phyloP scores from a whole-genome alignment of 2,113 vertebrate genomes.

The Orthonyx spaldingii region DNA sequence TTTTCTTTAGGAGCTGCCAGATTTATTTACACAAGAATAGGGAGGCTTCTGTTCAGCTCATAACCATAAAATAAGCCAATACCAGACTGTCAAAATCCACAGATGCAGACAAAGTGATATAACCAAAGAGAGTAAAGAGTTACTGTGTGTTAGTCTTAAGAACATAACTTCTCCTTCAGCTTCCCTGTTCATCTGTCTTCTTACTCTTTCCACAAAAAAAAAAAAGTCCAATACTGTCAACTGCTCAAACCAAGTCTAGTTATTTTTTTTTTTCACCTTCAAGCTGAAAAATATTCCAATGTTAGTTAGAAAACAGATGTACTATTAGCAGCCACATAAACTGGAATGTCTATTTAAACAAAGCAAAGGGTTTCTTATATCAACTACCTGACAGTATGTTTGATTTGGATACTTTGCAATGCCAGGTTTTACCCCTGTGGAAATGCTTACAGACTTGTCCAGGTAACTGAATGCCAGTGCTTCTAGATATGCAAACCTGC shows the following conservation, averaged over 20 bases:
- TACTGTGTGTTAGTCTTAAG: not conserved
- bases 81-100: not conserved
- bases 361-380: not conserved
- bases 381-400: not conserved
- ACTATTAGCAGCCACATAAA: not conserved
- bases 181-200: not conserved
- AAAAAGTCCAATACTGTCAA: not conserved
- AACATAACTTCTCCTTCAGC: not conserved
- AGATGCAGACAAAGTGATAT: not conserved
- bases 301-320: not conserved
- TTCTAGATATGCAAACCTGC: not conserved
- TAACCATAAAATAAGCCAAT: not conserved
- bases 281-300: not conserved
- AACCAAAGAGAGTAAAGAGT: not conserved
- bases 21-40: not conserved
- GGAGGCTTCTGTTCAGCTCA: constrained; percentile 1
- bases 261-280: not conserved
- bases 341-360: not conserved
- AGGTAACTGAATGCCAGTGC: not conserved
- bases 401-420: not conserved
- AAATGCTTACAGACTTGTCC: not conserved
- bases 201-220: not conserved
- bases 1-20: not conserved
- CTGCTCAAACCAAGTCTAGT: not conserved
- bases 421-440: not conserved